phyloP scores from a whole-genome alignment of 1,140 invertebrate species.

The Tachypleus tridentatus region DNA sequence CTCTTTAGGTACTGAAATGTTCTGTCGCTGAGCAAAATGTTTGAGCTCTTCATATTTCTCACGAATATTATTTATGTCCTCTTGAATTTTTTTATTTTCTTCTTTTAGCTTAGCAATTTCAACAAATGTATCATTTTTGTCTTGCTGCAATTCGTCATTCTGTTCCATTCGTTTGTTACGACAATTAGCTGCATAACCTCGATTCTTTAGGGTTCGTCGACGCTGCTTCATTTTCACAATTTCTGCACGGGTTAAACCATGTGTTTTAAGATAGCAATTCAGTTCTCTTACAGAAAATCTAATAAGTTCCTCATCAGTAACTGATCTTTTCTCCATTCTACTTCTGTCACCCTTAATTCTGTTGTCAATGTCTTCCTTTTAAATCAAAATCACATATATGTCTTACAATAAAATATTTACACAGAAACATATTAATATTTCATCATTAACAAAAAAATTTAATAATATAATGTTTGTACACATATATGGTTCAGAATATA shows the following conservation, averaged over 20 bases:
- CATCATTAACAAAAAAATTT: no score
- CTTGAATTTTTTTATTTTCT: slow-evolving; percentile 57
- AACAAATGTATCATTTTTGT: slow-evolving; percentile 71
- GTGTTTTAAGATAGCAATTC: slow-evolving; percentile 67
- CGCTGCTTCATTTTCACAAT: slow-evolving; percentile 86
- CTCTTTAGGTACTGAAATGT: slow-evolving; percentile 66
- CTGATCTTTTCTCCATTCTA: no score
- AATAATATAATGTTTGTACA: no score
- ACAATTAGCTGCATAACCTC: slow-evolving; percentile 85
- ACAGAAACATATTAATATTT: no score
- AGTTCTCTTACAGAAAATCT: slow-evolving; percentile 78
- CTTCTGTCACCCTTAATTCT: no score
- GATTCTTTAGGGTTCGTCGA: slow-evolving; percentile 74
- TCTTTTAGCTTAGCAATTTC: slow-evolving; percentile 71
- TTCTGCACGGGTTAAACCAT: slow-evolving; percentile 69
- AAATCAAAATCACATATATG: no score
- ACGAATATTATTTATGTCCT: slow-evolving; percentile 60
- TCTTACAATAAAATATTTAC: no score
- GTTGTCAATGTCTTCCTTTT: no score
- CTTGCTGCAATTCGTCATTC: slow-evolving; percentile 78
- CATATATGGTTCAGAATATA: no score
- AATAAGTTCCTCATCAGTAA: slow-evolving; percentile 76
- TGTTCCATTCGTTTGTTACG: slow-evolving; percentile 84
- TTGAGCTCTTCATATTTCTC: slow-evolving; percentile 71
- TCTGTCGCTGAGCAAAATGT: slow-evolving; percentile 67